These are phyloP conservation scores for Acanthis flammea DNA, from an alignment of 2,797 vertebrate genomes.

Conservation along the genomic window DNA sequence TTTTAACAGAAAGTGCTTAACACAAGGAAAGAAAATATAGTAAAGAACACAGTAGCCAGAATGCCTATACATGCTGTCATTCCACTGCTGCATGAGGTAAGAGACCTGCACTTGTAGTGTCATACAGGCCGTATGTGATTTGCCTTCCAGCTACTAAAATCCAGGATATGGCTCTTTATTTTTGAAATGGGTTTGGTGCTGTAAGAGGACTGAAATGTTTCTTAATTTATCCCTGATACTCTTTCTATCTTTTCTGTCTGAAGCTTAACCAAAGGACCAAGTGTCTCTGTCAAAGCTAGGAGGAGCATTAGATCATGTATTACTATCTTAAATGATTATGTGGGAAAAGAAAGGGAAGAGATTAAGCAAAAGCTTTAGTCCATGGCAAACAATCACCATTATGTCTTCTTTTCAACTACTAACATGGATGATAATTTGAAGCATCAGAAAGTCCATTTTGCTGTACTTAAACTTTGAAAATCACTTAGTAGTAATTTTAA, in stretches of 20 bases:
- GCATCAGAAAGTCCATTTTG: background rate
- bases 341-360: background rate
- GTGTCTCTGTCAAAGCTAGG: background rate
- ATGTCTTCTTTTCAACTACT: background rate
- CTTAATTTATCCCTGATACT: background rate
- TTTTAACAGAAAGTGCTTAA: slow-evolving; percentile 91
- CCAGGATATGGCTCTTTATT: background rate
- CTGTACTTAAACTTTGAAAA: background rate
- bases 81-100: slow-evolving; percentile 91
- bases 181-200: background rate
- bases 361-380: background rate
- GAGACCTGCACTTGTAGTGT: background rate
- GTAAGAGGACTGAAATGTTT: background rate
- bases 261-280: background rate
- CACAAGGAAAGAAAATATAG: slow-evolving; percentile 85
- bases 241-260: background rate
- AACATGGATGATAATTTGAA: background rate
- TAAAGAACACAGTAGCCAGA: slow-evolving; percentile 92
- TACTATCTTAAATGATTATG: background rate
- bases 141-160: background rate
- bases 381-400: background rate
- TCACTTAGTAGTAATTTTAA: background rate
- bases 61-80: slow-evolving; percentile 91
- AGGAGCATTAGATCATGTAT: background rate
- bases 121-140: background rate